Evolutionary conservation across 2,113 vertebrate genomes (phyloP).

Genomic region (Riparia riparia): DNA sequence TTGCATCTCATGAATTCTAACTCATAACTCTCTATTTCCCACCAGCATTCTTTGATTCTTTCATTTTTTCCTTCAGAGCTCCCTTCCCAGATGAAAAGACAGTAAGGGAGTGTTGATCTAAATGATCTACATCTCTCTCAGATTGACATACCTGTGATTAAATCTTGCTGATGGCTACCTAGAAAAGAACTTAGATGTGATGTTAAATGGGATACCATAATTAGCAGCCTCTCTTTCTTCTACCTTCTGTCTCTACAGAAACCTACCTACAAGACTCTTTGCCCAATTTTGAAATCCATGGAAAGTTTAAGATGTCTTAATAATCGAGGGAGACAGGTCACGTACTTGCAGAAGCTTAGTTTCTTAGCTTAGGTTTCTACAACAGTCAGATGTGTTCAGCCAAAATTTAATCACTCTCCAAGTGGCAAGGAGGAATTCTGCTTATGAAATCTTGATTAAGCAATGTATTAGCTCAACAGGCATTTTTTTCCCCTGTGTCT

Average conservation of each 20-base stretch:
- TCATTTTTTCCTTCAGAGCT: background rate
- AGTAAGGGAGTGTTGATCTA: background rate
- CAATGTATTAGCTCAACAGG: background rate
- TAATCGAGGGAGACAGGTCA: background rate
- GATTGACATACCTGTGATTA: background rate
- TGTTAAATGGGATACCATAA: background rate
- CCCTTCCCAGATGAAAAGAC: background rate
- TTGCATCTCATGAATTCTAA: background rate
- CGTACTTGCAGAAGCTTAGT: background rate
- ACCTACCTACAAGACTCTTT: background rate
- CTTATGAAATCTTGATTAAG: slow-evolving; percentile 38
- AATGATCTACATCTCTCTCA: background rate
- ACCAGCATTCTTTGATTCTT: background rate
- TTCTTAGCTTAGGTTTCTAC: background rate
- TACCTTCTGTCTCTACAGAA: background rate
- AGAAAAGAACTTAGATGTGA: background rate
- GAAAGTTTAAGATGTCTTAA: background rate
- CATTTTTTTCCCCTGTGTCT: background rate
- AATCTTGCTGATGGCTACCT: background rate
- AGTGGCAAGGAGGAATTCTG: background rate
- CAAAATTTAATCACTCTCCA: background rate
- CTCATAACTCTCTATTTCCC: background rate
- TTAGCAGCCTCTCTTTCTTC: background rate
- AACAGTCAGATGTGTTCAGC: background rate
- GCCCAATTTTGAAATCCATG: background rate